These are phyloP conservation scores for Sinohyriopsis cumingii DNA, from an alignment of 2,888 invertebrate genomes.

Conservation along the genomic window DNA sequence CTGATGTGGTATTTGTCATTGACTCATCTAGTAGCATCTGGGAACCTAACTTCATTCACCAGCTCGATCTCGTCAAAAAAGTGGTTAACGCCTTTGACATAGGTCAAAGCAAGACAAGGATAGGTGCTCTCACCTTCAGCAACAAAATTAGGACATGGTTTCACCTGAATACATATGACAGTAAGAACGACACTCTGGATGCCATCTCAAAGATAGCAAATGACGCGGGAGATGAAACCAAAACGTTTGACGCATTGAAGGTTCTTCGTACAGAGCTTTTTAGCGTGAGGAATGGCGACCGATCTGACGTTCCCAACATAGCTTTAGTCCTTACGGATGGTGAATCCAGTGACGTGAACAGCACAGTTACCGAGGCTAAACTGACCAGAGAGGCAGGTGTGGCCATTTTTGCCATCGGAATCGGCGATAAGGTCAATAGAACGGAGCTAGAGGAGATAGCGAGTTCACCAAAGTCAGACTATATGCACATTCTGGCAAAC, in stretches of 20 bases:
- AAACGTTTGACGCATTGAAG: constrained; percentile 28
- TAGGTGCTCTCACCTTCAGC: constrained; percentile 36
- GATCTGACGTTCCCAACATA: too few species aligned
- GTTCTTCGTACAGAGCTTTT: constrained; percentile 10
- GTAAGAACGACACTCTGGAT: constrained; percentile 16
- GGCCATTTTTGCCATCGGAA: too few species aligned
- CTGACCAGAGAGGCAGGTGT: too few species aligned
- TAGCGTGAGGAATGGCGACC: too few species aligned
- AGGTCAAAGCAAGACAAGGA: constrained; percentile 22
- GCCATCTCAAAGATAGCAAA: constrained; percentile 30
- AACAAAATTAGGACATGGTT: constrained; percentile 29
- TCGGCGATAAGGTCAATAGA: too few species aligned
- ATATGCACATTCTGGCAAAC: too few species aligned
- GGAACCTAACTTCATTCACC: constrained; percentile 44
- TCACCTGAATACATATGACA: constrained; percentile 24
- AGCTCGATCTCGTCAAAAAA: constrained; percentile 32
- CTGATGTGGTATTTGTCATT: constrained; percentile 36
- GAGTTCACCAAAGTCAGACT: too few species aligned
- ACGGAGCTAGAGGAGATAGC: too few species aligned
- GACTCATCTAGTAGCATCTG: constrained; percentile 50
- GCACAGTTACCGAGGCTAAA: too few species aligned
- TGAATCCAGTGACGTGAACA: too few species aligned
- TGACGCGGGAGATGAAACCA: constrained; percentile 24
- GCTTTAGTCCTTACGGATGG: too few species aligned
- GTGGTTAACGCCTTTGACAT: constrained; percentile 34